Evolutionary conservation across 2,888 invertebrate species (phyloP).

Genomic region (Cosmopolites sordidus): DNA sequence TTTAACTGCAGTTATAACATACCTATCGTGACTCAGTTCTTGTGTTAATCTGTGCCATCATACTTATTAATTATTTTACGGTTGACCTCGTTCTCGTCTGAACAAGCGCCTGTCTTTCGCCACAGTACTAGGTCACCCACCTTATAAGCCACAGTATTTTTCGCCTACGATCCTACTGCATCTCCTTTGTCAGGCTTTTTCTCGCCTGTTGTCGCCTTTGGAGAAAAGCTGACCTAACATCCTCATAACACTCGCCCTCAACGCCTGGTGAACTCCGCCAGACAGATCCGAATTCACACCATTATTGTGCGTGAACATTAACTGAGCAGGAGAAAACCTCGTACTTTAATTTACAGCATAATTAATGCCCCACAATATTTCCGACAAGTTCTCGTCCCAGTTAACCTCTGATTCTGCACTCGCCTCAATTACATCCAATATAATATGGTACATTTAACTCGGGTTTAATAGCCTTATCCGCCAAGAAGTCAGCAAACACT

Average conservation of each 20-base stretch:
- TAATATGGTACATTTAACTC: conserved; percentile 14
- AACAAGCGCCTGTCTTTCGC: conserved; percentile 22
- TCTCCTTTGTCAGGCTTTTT: too few species aligned
- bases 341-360: conserved; percentile 22
- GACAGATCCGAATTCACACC: conserved; percentile 1
- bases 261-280: too few species aligned
- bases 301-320: background rate
- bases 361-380: conserved; percentile 36
- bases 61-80: conserved; percentile 16
- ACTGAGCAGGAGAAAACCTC: conserved; percentile 5
- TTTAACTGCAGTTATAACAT: conserved; percentile 1
- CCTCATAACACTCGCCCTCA: too few species aligned
- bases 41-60: conserved; percentile 12
- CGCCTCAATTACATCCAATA: conserved; percentile 29
- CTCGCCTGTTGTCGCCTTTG: background rate
- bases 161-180: too few species aligned
- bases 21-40: conserved; percentile 2
- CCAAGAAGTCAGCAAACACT: conserved; percentile 11
- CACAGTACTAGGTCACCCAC: conserved; percentile 28
- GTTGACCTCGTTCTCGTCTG: conserved; percentile 25
- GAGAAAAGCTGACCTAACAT: too few species aligned
- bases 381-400: conserved; percentile 35
- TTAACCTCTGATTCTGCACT: conserved; percentile 30
- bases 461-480: background rate
- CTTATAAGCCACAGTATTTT: conserved; percentile 12